A percentile compares a stretch with the other conserved stretches of the same genome.
Evolutionary conservation across 2,888 invertebrate genomes (phyloP).

Genomic region (Homarus gammarus): DNA sequence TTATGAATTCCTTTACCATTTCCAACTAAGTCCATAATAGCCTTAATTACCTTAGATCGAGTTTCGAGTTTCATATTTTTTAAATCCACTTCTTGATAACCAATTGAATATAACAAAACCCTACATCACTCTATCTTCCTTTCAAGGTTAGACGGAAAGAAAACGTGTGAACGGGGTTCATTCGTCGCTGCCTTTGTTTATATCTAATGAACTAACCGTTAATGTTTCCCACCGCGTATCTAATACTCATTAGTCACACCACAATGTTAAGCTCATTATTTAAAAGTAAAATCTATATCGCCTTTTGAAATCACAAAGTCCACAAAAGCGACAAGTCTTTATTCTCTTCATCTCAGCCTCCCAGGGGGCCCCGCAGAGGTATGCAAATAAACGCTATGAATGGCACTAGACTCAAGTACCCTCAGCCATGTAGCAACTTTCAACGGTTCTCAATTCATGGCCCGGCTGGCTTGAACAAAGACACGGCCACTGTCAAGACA

Average conservation of each 20-base stretch:
- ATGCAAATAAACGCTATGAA: constrained; percentile 40
- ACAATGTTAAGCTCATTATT: constrained; percentile 24
- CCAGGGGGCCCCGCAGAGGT: constrained; percentile 3
- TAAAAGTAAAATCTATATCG: constrained; percentile 23
- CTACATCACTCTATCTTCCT: too few species aligned
- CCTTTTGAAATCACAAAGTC: constrained; percentile 40
- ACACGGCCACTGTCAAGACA: constrained; percentile 17
- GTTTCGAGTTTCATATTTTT: background rate
- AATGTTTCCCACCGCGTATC: constrained; percentile 28
- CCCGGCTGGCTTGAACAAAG: constrained; percentile 40
- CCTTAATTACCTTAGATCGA: background rate
- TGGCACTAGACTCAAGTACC: constrained; percentile 31
- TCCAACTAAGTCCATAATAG: too few species aligned
- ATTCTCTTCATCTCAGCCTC: too few species aligned
- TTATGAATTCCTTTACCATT: too few species aligned
- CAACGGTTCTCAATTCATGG: constrained; percentile 66
- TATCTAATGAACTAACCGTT: constrained; percentile 32
- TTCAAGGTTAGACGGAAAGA: too few species aligned
- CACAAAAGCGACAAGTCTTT: background rate
- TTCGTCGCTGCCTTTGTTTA: background rate
- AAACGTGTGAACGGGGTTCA: too few species aligned
- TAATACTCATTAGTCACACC: background rate
- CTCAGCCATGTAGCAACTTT: constrained; percentile 59
- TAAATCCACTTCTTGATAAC: too few species aligned
- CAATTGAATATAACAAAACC: too few species aligned